phyloP scores from a whole-genome alignment of 2,113 vertebrate genomes.

The Ivindomyrus marchei region DNA sequence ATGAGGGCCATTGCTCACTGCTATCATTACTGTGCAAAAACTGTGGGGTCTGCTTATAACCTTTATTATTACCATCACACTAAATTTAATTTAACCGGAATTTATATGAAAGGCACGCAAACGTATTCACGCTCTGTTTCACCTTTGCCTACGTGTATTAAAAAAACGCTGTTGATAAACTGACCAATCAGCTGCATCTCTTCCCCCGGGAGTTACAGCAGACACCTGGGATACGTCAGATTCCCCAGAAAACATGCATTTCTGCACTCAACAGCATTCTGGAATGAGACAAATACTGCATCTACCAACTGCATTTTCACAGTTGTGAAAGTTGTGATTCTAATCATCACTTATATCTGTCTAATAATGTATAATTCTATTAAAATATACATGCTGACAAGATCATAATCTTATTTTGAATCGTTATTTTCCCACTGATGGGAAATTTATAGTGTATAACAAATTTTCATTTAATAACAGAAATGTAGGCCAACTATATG shows the following conservation, averaged over 20 bases:
- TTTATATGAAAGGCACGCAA: neutral
- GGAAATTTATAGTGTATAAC: neutral
- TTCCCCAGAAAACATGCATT: neutral
- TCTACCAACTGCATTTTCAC: neutral
- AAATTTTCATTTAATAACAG: neutral
- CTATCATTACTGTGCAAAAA: neutral
- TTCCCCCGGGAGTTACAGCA: neutral
- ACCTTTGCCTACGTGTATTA: neutral
- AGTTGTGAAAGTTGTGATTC: neutral
- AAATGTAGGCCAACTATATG: neutral
- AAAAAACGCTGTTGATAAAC: neutral
- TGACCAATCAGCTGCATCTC: neutral
- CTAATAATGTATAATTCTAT: neutral
- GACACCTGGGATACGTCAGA: neutral
- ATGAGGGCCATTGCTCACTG: neutral
- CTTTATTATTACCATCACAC: neutral
- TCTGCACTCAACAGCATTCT: neutral
- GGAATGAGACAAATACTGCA: neutral
- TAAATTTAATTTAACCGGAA: neutral
- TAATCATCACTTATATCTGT: neutral
- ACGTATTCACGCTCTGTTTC: neutral
- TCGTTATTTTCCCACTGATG: neutral
- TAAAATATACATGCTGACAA: neutral
- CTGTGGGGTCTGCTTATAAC: neutral
- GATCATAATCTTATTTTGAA: neutral